Percentiles rank a stretch among this genome's conserved stretches.
Evolutionary conservation across 35 echinoderm and acorn worm species (phyloP).

Genomic region (Apostichopus parvimensis): DNA sequence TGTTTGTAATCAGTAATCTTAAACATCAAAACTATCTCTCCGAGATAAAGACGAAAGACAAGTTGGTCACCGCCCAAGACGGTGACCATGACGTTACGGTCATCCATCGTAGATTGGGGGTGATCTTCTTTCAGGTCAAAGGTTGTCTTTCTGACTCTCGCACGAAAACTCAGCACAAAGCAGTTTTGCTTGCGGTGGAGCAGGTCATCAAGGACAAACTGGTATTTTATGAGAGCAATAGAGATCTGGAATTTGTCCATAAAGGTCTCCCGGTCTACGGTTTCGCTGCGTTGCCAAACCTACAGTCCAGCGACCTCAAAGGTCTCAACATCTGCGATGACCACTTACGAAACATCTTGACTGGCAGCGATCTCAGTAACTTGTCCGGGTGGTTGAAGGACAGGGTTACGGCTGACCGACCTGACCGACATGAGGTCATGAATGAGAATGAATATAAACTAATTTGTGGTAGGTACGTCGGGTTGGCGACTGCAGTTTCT

Average conservation of each 20-base stretch:
- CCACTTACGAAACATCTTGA: neutral
- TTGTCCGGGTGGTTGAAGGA: neutral
- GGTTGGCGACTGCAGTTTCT: neutral
- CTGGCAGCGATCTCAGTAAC: neutral
- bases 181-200: neutral
- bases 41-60: neutral
- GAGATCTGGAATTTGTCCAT: conserved; percentile 14
- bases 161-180: neutral
- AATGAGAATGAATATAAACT: neutral
- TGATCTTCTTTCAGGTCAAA: conserved; percentile 36
- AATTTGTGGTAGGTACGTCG: conserved; percentile 14
- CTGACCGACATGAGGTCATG: neutral
- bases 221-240: conserved; percentile 34
- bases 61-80: conserved; percentile 3
- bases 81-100: conserved; percentile 27
- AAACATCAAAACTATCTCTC: conserved; percentile 23
- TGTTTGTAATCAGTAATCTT: conserved; percentile 22
- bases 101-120: neutral
- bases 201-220: conserved; percentile 30
- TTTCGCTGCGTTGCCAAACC: conserved; percentile 11
- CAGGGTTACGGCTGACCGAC: neutral
- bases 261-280: neutral
- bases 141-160: neutral
- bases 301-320: neutral
- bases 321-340: neutral